These are phyloP conservation scores for Propsilocerus akamusi DNA, from an alignment of 1,140 invertebrate species.

Conservation along the genomic window DNA sequence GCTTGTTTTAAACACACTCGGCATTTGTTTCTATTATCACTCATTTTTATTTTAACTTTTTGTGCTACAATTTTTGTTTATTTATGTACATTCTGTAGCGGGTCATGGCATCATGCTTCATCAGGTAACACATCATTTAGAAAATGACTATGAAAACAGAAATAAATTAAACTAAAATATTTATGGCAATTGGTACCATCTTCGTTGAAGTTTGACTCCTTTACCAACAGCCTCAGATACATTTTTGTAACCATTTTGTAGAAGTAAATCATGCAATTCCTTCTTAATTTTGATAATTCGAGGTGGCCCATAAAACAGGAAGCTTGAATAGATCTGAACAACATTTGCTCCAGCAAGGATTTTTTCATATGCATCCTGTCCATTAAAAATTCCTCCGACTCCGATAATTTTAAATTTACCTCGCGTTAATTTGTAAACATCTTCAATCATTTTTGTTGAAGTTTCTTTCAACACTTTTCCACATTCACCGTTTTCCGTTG, in stretches of 20 bases:
- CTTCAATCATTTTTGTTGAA: conserved; percentile 63
- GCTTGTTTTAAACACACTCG: too few relatives aligned
- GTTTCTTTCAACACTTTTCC: conserved; percentile 40
- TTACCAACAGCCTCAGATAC: conserved; percentile 38
- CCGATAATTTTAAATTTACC: conserved; percentile 53
- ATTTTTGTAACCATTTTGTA: conserved; percentile 32
- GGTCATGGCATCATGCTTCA: not conserved
- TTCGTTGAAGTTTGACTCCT: conserved; percentile 14
- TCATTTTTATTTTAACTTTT: not conserved
- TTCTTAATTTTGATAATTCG: conserved; percentile 52
- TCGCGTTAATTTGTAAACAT: conserved; percentile 67
- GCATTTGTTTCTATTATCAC: not conserved
- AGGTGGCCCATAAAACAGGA: conserved; percentile 61
- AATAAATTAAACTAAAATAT: not conserved
- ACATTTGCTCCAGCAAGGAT: conserved; percentile 71
- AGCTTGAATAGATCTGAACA: conserved; percentile 70
- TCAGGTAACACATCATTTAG: not conserved
- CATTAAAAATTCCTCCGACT: conserved; percentile 61
- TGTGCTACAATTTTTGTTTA: not conserved
- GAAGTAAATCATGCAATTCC: conserved; percentile 52
- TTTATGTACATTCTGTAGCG: too few relatives aligned
- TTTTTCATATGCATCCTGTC: conserved; percentile 73
- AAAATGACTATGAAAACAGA: not conserved
- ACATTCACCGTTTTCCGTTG: conserved; percentile 49
- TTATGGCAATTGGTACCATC: not conserved